phyloP scores from a whole-genome alignment of 2,113 vertebrate species.

The Oncorhynchus nerka region DNA sequence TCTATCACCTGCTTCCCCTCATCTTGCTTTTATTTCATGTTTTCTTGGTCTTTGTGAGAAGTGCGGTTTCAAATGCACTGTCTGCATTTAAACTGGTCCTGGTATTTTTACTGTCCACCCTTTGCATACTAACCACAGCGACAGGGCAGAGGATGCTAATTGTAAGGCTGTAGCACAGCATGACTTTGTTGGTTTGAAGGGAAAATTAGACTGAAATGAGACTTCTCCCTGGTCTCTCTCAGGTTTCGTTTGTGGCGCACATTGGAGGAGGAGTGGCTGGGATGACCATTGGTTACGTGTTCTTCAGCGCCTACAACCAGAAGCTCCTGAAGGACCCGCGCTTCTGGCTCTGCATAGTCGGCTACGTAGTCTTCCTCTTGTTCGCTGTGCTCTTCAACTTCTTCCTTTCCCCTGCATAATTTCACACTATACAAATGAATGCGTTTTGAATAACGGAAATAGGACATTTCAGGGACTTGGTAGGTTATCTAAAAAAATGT shows the following conservation, averaged over 20 bases:
- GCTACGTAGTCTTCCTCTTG: constrained; percentile 72
- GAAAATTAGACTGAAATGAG: neutral
- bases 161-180: neutral
- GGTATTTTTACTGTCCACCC: constrained; percentile 6
- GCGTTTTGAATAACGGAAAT: neutral
- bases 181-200: neutral
- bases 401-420: constrained; percentile 78
- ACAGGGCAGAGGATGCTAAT: neutral
- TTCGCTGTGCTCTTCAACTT: constrained; percentile 88
- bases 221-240: neutral
- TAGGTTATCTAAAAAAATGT: neutral
- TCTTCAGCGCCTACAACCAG: constrained; percentile 84
- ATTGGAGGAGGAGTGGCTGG: constrained; percentile 85
- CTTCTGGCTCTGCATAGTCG: constrained; percentile 85
- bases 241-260: constrained; percentile 93
- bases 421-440: neutral
- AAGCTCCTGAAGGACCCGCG: constrained; percentile 83
- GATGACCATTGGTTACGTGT: constrained; percentile 89
- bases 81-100: constrained; percentile 28
- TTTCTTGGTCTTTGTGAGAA: neutral
- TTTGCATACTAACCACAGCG: neutral
- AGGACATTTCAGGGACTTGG: constrained; percentile 21
- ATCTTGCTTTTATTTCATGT: neutral
- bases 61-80: neutral
- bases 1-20: neutral